phyloP scores from a whole-genome alignment of 1,140 invertebrate genomes.

The Fopius arisanus region DNA sequence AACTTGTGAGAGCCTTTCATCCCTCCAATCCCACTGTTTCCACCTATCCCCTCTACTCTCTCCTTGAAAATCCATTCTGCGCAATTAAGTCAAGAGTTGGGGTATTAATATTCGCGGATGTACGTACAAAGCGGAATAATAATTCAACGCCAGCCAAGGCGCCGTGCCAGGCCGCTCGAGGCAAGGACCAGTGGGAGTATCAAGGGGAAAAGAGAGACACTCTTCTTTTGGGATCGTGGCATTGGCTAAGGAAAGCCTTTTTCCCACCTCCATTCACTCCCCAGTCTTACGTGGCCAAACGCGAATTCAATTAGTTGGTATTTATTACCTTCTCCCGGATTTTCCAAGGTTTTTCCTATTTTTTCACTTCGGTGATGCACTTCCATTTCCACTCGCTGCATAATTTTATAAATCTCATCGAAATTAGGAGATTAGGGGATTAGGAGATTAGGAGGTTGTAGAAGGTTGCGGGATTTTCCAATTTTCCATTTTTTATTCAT shows the following conservation, averaged over 20 bases:
- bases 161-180: constrained; percentile 34
- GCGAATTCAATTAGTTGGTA: constrained; percentile 58
- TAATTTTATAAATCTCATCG: no score
- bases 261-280: constrained; percentile 4
- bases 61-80: constrained; percentile 51
- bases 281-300: constrained; percentile 47
- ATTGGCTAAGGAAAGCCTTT: not conserved
- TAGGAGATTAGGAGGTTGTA: no score
- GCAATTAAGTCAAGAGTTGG: constrained; percentile 59
- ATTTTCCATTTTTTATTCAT: no score
- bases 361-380: not conserved
- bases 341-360: not conserved
- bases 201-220: not conserved
- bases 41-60: not conserved
- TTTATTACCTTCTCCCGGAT: constrained; percentile 43
- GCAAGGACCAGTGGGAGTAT: constrained; percentile 11
- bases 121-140: constrained; percentile 59
- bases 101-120: constrained; percentile 60
- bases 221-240: not conserved
- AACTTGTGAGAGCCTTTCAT: not conserved
- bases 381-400: no score
- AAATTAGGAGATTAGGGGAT: no score
- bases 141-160: constrained; percentile 50
- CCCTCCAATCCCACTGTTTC: not conserved
- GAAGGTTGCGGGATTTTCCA: no score